Evolutionary conservation across 2,888 invertebrate species (phyloP), one percentile per base, ranked within the genome.

Genomic region (Acanthosepion pharaonis): DNA sequence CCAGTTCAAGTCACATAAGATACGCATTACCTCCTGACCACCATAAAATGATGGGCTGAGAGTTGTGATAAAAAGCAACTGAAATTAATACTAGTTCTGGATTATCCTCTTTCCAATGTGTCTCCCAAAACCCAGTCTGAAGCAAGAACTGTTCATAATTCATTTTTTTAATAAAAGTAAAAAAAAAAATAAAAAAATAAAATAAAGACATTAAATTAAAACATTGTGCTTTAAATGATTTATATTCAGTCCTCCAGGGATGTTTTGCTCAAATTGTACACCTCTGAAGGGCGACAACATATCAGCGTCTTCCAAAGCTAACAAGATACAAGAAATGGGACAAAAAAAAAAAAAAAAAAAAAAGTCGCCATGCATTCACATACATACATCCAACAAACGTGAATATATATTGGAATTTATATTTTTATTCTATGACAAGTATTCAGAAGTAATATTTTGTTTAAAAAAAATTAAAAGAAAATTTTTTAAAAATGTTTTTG

Each of bases 291-390:
- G 28, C 93, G 18, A 51, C 93, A 93, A 93, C 93, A 93, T 23
- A 51, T 93, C 93, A 53, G 53, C 53, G 93, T 93, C 93, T 93
- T 93, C 93, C 93, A 93, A 93, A 93, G 93, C 48, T 42, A 93
- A 93, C 93, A 93, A 93, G 49, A 78, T 78, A 78, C 78, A 78
- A 78, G n/a, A 78, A 78, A 78, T 33, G 78, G 78, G 15, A 15
- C 23, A 78, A 8, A 92, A 92, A 42, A 92, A n/a, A 78, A 8
- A 92, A 92, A 42, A 92, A 78, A 8, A 92, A 92, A 42, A 92
- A 92, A 48, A 15, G 18, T 92, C 92, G 28, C 49, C 92, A 92
- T 49, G 11, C 23, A 9, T 59, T 59, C 59, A 59, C 59, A 92
- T 28, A 5, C 92, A 42, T n/a, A 92, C 92, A 92, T 28, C 23